These are phyloP conservation scores for Sesamia nonagrioides DNA, from an alignment of 1,140 invertebrate genomes.

Conservation along the genomic window DNA sequence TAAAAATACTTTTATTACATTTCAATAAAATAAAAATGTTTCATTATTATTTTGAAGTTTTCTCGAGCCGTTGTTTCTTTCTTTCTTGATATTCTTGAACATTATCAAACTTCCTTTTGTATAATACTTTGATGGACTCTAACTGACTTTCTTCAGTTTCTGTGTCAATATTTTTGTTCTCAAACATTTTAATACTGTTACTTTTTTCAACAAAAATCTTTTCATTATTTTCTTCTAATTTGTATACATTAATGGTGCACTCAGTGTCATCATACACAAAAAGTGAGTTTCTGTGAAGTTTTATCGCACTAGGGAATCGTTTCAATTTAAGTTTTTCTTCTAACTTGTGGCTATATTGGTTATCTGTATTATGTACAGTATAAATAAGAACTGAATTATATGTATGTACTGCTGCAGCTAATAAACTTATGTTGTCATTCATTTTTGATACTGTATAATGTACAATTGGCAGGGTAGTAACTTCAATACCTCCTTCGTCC, in stretches of 20 bases:
- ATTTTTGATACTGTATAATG: conserved; percentile 84
- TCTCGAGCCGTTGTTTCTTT: conserved; percentile 88
- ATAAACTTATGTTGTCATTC: conserved; percentile 68
- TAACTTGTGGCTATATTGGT: conserved; percentile 69
- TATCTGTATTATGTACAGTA: conserved; percentile 63
- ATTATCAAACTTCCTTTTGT: conserved; percentile 93
- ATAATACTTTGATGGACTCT: conserved; percentile 89
- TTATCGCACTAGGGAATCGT: conserved; percentile 69
- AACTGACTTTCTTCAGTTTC: conserved; percentile 54
- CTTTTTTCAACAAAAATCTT: conserved; percentile 55
- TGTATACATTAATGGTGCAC: conserved; percentile 63
- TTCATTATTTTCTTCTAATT: conserved; percentile 74
- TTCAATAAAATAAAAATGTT: neutral
- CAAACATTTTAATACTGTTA: conserved; percentile 68
- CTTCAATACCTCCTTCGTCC: conserved; percentile 88
- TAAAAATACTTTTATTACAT: neutral
- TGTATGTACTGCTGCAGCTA: conserved; percentile 84
- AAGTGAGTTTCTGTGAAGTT: conserved; percentile 79
- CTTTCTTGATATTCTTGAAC: conserved; percentile 92
- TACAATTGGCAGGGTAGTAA: conserved; percentile 88
- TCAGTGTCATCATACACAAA: conserved; percentile 79
- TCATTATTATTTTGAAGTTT: conserved; percentile 61
- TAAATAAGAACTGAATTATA: conserved; percentile 86
- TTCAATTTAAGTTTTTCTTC: conserved; percentile 62
- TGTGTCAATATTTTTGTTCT: conserved; percentile 52